Base-by-base conservation (phyloP, 2,888 invertebrate genomes). In the Leptopilina syphax region DNA sequence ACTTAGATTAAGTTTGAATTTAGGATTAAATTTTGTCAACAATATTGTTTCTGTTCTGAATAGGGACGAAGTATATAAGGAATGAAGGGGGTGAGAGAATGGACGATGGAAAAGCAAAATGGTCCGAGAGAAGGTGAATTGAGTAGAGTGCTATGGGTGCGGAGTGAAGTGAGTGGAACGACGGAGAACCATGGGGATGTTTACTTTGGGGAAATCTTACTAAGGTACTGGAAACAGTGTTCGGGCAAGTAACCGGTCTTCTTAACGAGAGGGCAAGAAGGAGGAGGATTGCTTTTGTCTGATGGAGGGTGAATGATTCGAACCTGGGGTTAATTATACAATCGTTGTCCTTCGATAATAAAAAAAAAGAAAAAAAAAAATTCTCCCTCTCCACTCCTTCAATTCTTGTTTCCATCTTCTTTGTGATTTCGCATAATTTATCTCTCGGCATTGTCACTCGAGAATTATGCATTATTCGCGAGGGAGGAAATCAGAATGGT, bases 351-450 rank as follows among this genome's bases (percentile, higher is more conserved):
- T 87, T 86, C 87, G 89, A 91, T 91, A 90, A 91, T 91, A 91
- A 90, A 50, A 50, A 50, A 50, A 9, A 47, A 47, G 7, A 47
- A 47, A 10, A 50, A 12, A 50, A 50, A 50, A 90, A 90, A 83
- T 82, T 60, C 81, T 77, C 73, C 80, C 78, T 81, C 70, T 81
- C 70, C 77, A 76, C 76, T 77, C 73, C 81, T 79, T 79, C 80
- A 82, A 82, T 79, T 54, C 77, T 78, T 67, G 79, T 83, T 81
- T 83, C 84, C 86, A 84, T 80, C 83, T 86, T 85, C 87, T 90
- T 90, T 91, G 92, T 91, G 90, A 91, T 91, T 91, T 91, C 88
- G 91, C 91, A 91, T 91, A 92, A 92, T 91, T 91, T 92, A 92
- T 92, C 90, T 91, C 89, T 87, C 88, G 87, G 89, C 89, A 89